Evolutionary conservation across 2,797 vertebrate species (phyloP), one percentile per base, ranked within the genome.

Genomic region (Antennarius maculatus): DNA sequence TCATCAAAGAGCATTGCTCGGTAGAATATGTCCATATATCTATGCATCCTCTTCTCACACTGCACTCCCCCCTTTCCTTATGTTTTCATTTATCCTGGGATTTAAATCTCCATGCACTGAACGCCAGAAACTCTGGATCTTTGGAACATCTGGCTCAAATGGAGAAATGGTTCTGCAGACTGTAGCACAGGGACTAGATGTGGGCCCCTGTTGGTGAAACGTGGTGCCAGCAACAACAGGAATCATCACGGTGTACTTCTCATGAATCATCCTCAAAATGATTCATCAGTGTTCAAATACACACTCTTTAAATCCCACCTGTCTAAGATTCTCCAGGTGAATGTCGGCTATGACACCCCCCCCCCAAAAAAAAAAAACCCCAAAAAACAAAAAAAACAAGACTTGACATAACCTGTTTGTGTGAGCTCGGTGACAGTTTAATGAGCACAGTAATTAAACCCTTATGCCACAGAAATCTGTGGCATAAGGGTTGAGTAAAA

Each of bases 61-160:
- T 78, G 47, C 63, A 18, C 72, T 61, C 31, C 31, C 31, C 31
- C 66, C 27, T 61, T 75, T n/a, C 56, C 75, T 82, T 65, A 39
- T 87, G 86, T 90, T 88, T 88, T 86, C 83, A 79, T 86, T 85
- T 84, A 85, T 80, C 61, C 78, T 72, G 79, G 78, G 82, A 86
- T 86, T 69, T 63, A 77, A 88, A 78, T 74, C 75, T 64, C 76
- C 61, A 56, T 16, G 73, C 68, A 76, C 70, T 61, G 49, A 67
- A 65, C 29, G 85, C 77, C 85, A 83, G 80, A 69, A 68, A 72
- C 64, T 66, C 18, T 31, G 74, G 77, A 84, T 81, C 75, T 86
- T 73, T 90, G 89, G 91, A 85, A 87, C 66, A 75, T 85, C 86
- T 91, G 87, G 92, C 84, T 82, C 87, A 63, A 70, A 86, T 81